Evolutionary conservation across 2,888 invertebrate genomes (phyloP).

Genomic region (Lasius fuliginosus): DNA sequence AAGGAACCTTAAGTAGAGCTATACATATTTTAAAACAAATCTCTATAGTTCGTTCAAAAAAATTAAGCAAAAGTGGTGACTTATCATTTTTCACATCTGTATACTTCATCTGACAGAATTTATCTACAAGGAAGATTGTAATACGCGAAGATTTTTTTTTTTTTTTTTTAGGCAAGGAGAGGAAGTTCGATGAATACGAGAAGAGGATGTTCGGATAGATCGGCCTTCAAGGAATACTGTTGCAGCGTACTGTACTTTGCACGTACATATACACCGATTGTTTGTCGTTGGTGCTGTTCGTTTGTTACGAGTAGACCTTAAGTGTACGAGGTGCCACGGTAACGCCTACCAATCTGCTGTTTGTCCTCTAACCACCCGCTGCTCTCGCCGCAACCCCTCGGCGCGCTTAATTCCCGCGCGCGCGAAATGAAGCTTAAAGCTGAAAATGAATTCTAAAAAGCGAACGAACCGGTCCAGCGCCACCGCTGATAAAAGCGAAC

Average conservation of each 20-base stretch:
- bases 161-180: neutral
- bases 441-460: constrained; percentile 81
- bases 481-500: constrained; percentile 67
- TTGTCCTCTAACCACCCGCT: constrained; percentile 63
- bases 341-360: constrained; percentile 85
- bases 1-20: neutral
- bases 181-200: constrained; percentile 1
- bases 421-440: constrained; percentile 77
- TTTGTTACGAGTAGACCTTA: constrained; percentile 73
- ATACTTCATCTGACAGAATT: neutral
- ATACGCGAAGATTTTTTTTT: neutral
- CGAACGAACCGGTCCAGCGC: constrained; percentile 31
- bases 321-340: constrained; percentile 74
- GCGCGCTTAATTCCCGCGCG: constrained; percentile 72
- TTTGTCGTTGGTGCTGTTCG: constrained; percentile 63
- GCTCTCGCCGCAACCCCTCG: constrained; percentile 30
- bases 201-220: neutral
- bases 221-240: constrained; percentile 34
- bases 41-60: neutral
- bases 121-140: neutral
- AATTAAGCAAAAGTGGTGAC: neutral
- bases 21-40: neutral
- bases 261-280: constrained; percentile 51
- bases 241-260: constrained; percentile 52
- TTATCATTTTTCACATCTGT: neutral